These are phyloP conservation scores for Polylopha cassiicola DNA, from an alignment of 2,888 invertebrate genomes.

Conservation along the genomic window DNA sequence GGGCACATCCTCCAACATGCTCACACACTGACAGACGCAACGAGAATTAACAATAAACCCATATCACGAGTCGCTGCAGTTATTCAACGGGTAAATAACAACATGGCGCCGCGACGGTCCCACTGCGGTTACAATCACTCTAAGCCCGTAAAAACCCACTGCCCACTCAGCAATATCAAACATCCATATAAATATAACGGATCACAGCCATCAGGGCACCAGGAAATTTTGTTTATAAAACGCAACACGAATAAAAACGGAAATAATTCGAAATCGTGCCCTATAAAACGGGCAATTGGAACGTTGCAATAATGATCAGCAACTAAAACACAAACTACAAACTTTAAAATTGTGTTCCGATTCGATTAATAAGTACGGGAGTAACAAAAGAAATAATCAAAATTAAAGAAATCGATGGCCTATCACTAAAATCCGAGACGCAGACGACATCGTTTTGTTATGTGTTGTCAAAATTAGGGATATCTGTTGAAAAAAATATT, in stretches of 20 bases:
- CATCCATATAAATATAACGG: conserved; percentile 22
- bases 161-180: conserved; percentile 25
- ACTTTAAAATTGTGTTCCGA: conserved; percentile 22
- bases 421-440: conserved; percentile 32
- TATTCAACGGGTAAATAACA: conserved; percentile 70
- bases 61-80: conserved; percentile 50
- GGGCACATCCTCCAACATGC: conserved; percentile 76
- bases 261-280: conserved; percentile 12
- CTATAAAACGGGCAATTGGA: conserved; percentile 18
- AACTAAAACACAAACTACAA: conserved; percentile 21
- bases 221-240: conserved; percentile 27
- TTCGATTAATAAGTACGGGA: conserved; percentile 24
- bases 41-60: conserved; percentile 57
- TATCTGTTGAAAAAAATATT: too few species aligned
- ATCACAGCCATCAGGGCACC: conserved; percentile 32
- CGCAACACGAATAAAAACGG: conserved; percentile 22
- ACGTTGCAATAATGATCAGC: conserved; percentile 16
- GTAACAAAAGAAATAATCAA: conserved; percentile 48
- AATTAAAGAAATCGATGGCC: conserved; percentile 58
- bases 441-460: conserved; percentile 41
- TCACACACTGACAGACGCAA: conserved; percentile 53
- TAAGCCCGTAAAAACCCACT: conserved; percentile 25
- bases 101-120: conserved; percentile 69
- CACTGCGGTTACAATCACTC: conserved; percentile 8
- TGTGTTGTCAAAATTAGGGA: conserved; percentile 23